Evolutionary conservation across 2,113 vertebrate genomes (phyloP).

Genomic region (Donacobius atricapilla): DNA sequence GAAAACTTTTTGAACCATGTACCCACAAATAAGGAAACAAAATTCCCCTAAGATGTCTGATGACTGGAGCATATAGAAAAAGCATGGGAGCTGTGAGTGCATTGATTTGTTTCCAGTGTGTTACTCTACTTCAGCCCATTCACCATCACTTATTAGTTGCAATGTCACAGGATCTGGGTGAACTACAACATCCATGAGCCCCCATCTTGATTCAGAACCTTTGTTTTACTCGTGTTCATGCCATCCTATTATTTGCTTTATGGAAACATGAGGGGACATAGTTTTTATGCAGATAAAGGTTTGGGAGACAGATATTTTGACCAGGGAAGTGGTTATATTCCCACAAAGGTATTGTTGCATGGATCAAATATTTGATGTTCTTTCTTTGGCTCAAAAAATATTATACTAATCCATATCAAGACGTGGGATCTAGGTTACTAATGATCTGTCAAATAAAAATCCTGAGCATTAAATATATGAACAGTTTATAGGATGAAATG

Average conservation of each 20-base stretch:
- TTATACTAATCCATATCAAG: background rate
- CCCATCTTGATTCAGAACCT: background rate
- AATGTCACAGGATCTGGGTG: background rate
- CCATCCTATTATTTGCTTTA: background rate
- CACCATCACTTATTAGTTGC: background rate
- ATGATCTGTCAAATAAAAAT: background rate
- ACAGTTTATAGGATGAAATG: background rate
- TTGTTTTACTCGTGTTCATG: background rate
- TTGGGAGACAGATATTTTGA: background rate
- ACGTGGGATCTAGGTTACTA: background rate
- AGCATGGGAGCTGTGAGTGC: background rate
- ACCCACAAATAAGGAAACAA: background rate
- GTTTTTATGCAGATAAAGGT: background rate
- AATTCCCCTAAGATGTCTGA: background rate
- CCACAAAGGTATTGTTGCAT: background rate
- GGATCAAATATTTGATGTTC: background rate
- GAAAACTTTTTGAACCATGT: background rate
- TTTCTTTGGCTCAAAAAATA: background rate
- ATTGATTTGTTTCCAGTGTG: background rate
- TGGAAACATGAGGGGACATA: background rate
- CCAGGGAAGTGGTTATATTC: background rate
- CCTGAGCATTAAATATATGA: background rate
- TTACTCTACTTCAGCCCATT: background rate
- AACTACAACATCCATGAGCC: background rate
- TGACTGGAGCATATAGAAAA: background rate